Evolutionary conservation across 2,888 invertebrate species (phyloP).

Genomic region (Lordiphosa fenestrarum): DNA sequence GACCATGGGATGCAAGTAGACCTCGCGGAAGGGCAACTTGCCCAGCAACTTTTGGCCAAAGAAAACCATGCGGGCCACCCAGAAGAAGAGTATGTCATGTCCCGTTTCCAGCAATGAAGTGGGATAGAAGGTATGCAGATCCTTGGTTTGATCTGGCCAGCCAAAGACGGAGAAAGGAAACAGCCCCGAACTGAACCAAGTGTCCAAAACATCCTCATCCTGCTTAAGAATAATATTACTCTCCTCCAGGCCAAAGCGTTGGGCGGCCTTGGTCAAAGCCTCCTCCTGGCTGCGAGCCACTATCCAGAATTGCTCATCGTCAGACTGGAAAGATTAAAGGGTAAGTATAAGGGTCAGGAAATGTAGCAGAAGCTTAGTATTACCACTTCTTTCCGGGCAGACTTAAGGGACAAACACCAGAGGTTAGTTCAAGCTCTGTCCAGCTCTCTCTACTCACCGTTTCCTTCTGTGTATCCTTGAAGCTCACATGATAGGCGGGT

Average conservation of each 20-base stretch:
- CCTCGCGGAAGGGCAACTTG: conserved; percentile 94
- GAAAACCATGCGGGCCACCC: conserved; percentile 99
- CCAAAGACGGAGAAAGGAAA: conserved; percentile 98
- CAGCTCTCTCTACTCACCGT: conserved; percentile 72
- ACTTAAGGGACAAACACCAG: conserved; percentile 1
- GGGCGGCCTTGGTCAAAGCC: conserved; percentile 89
- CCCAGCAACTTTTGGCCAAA: conserved; percentile 94
- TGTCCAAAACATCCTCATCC: conserved; percentile 98
- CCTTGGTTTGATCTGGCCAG: conserved; percentile 92
- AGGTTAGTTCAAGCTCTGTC: not conserved
- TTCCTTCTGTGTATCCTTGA: conserved; percentile 80
- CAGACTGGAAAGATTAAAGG: conserved; percentile 65
- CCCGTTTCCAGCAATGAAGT: conserved; percentile 96
- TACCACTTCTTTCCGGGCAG: conserved; percentile 26
- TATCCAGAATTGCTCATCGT: conserved; percentile 87
- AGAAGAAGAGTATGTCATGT: conserved; percentile 99
- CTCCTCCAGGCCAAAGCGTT: conserved; percentile 83
- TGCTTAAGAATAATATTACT: conserved; percentile 84
- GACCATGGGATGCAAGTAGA: conserved; percentile 97
- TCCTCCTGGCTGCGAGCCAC: conserved; percentile 87
- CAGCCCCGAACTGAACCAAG: conserved; percentile 99
- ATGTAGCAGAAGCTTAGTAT: not conserved
- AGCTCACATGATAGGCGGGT: conserved; percentile 92
- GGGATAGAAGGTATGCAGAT: conserved; percentile 92
- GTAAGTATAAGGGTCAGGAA: not conserved